These are phyloP conservation scores for Notospermus geniculatus DNA, from an alignment of 1,140 invertebrate species.

Conservation along the genomic window DNA sequence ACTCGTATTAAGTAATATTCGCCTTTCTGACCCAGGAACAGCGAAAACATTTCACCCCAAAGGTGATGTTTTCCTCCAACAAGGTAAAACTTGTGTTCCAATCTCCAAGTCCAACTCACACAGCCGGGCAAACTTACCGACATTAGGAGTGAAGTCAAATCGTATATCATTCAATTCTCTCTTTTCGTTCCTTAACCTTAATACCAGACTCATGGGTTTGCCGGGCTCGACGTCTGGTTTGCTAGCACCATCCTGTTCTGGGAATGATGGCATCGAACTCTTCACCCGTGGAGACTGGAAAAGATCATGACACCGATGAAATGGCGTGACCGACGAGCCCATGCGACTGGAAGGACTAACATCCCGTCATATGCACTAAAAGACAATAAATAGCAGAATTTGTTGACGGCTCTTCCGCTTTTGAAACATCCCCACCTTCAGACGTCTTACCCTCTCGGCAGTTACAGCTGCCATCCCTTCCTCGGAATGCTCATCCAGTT, in stretches of 20 bases:
- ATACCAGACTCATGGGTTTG: slow-evolving; percentile 69
- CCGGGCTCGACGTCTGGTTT: slow-evolving; percentile 3
- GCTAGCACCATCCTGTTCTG: too few species aligned
- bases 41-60: not conserved
- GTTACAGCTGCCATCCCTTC: slow-evolving; percentile 37
- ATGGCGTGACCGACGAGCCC: too few species aligned
- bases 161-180: slow-evolving; percentile 95
- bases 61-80: not conserved
- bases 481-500: slow-evolving; percentile 62
- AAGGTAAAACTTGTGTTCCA: not conserved
- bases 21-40: too few species aligned
- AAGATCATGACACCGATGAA: not conserved
- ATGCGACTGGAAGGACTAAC: too few species aligned
- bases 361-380: too few species aligned
- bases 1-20: too few species aligned
- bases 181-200: slow-evolving; percentile 83
- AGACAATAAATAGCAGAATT: too few species aligned
- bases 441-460: slow-evolving; percentile 34
- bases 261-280: slow-evolving; percentile 3
- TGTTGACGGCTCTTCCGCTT: too few species aligned
- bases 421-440: too few species aligned
- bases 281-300: slow-evolving; percentile 35
- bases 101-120: not conserved
- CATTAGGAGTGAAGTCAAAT: slow-evolving; percentile 89
- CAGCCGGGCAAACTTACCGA: slow-evolving; percentile 54